Percentiles rank a stretch among this genome's conserved stretches.
Conservation (phyloP, 2,113 vertebrate species). For the Neogobius melanostomus region DNA sequence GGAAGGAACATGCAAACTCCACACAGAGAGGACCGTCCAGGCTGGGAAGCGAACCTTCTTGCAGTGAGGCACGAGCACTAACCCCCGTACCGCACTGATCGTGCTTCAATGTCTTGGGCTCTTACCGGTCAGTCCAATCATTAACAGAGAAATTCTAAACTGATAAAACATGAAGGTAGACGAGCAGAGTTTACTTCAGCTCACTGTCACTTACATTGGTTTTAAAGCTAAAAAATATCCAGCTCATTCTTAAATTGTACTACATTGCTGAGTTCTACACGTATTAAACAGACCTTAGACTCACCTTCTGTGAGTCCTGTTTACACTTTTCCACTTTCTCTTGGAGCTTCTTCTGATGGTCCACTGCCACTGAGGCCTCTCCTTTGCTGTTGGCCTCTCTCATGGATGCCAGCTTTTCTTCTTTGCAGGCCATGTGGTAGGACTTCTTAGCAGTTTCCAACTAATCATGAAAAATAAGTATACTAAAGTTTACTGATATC, state of each 20-base stretch:
- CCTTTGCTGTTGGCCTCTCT: conserved; percentile 89
- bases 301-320: conserved; percentile 92
- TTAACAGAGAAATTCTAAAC: conserved; percentile 24
- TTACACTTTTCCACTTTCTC: conserved; percentile 97
- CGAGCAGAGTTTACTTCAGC: conserved; percentile 24
- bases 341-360: conserved; percentile 93
- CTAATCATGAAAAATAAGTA: conserved; percentile 60
- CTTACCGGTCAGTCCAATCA: conserved; percentile 8
- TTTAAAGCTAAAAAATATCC: neutral
- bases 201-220: neutral
- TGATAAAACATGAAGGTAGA: conserved; percentile 18
- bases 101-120: neutral
- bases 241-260: neutral
- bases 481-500: neutral
- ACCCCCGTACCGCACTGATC: too few relatives aligned
- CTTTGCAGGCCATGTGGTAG: conserved; percentile 94
- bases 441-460: conserved; percentile 91
- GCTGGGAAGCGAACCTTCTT: too few relatives aligned
- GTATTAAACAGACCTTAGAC: neutral
- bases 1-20: too few relatives aligned
- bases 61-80: too few relatives aligned
- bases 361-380: conserved; percentile 82
- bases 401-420: conserved; percentile 88
- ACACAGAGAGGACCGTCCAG: too few relatives aligned
- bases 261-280: neutral